Evolutionary conservation across 1,140 invertebrate species (phyloP), one percentile per base, ranked within the genome.

Genomic region (Brachionus koreanus): DNA sequence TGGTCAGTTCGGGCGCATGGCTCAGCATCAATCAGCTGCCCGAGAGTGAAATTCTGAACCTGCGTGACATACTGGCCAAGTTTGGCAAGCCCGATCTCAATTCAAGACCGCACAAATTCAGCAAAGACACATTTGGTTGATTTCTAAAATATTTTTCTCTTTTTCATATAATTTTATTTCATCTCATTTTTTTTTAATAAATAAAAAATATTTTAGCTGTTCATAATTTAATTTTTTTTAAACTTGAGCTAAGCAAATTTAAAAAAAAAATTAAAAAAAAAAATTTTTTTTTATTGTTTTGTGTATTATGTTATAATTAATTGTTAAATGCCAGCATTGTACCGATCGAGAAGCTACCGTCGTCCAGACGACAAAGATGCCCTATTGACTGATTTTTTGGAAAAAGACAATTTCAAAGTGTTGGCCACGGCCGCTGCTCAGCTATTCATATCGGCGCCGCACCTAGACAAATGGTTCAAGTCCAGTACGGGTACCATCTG

Each of bases 381-480:
- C 4, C 49, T 19, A 16, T 23, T 79, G 13, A 65, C 61, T 25
- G 61, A 79, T 61, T 65, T 79, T 57, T 39, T 79, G 49, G 76
- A 79, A 65, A 57, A 61, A 16, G 37, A 79, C 39, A 79, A 65
- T 43, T 61, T 79, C 19, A 79, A 79, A 63, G 49, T 79, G 7
- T n/a, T 79, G 29, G 49, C 49, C 49, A 79, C 76, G 7, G 76
- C 76, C 6, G 49, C 76, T 2, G 76, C 61, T 5, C 76, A 79
- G 39, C 33, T 79, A 6, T 79, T 61, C 49, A 79, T 79, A 35
- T 79, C 76, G 13, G 35, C 76, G 3, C 61, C 76, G 25, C 49
- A 79, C 13, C 25, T 79, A 29, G 76, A 79, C 33, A 79, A 79
- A 79, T 79, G 76, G 76, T 79, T 79, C 76, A 79, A 79, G 37